Conservation (phyloP, 2,888 invertebrate genomes). For the Aphodius sticticus region DNA sequence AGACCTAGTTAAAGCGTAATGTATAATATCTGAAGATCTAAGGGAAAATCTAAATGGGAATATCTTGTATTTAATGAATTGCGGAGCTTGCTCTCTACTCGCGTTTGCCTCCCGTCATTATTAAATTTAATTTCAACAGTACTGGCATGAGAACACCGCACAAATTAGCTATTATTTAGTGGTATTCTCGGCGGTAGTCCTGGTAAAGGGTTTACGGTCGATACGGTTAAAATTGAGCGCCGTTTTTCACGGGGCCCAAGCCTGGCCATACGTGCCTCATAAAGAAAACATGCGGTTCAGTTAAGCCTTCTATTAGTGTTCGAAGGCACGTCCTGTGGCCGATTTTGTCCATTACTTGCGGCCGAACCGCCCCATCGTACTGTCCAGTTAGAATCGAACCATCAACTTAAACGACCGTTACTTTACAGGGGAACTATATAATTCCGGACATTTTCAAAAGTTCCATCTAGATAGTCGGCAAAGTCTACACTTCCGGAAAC, state of each 20-base stretch:
- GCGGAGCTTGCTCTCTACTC: background rate
- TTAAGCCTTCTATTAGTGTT: constrained; percentile 58
- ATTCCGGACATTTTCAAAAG: constrained; percentile 16
- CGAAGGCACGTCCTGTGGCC: constrained; percentile 55
- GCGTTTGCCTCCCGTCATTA: constrained; percentile 5
- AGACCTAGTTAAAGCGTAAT: too few species aligned
- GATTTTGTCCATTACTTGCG: constrained; percentile 53
- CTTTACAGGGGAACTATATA: constrained; percentile 36
- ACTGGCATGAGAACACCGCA: constrained; percentile 10
- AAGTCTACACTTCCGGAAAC: background rate
- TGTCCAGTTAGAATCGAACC: constrained; percentile 40
- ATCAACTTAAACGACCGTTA: constrained; percentile 48
- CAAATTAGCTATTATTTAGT: constrained; percentile 35
- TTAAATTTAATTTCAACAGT: background rate
- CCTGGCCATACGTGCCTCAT: constrained; percentile 54
- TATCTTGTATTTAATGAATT: background rate
- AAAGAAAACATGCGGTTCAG: constrained; percentile 58
- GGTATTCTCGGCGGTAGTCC: constrained; percentile 15
- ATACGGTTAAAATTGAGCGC: constrained; percentile 36
- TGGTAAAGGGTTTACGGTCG: constrained; percentile 32
- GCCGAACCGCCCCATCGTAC: constrained; percentile 30
- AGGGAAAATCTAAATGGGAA: constrained; percentile 8
- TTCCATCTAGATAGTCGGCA: constrained; percentile 9
- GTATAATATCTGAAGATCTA: background rate
- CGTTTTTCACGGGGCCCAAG: constrained; percentile 35